Evolutionary conservation across 2,113 vertebrate genomes (phyloP), one percentile per base, ranked within the genome.

Genomic region (Siphamia tubifer): DNA sequence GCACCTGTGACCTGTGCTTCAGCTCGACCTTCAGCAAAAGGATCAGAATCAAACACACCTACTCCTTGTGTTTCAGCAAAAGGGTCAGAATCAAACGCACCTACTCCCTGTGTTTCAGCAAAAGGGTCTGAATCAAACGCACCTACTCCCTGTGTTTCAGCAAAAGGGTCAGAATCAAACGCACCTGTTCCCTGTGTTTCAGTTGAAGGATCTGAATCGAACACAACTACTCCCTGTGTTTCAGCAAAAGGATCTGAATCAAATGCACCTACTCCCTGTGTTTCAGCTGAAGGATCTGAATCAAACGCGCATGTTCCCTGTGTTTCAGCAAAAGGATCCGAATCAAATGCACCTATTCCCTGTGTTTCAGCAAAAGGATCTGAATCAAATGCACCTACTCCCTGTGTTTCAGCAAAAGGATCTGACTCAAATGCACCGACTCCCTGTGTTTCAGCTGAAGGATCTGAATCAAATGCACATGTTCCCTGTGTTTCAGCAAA

Each of bases 331-430:
- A n/a, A n/a, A n/a, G n/a, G n/a, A n/a, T n/a, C n/a, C n/a, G n/a
- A n/a, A n/a, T n/a, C n/a, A n/a, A n/a, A n/a, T n/a, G n/a, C n/a
- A n/a, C n/a, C n/a, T n/a, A n/a, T n/a, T n/a, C n/a, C n/a, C n/a
- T n/a, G n/a, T n/a, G n/a, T n/a, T n/a, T n/a, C n/a, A n/a, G n/a
- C n/a, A n/a, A n/a, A n/a, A n/a, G n/a, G n/a, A n/a, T n/a, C n/a
- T n/a, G n/a, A n/a, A n/a, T n/a, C n/a, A n/a, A n/a, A n/a, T 36
- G 42, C n/a, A 42, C 10, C 35, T 15, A 16, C 49, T 15, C 21
- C 56, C 12, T 31, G 44, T 4, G 12, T 28, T 11, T 71, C 58
- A 12, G 27, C 11, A 58, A 74, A 78, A 3, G 15, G 47, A 40
- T 71, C 56, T 3, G 6, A 63, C 5, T 45, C 53, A 40, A 62